These are phyloP conservation scores for Lutraria lutraria DNA, from an alignment of 2,888 invertebrate species.

Conservation along the genomic window DNA sequence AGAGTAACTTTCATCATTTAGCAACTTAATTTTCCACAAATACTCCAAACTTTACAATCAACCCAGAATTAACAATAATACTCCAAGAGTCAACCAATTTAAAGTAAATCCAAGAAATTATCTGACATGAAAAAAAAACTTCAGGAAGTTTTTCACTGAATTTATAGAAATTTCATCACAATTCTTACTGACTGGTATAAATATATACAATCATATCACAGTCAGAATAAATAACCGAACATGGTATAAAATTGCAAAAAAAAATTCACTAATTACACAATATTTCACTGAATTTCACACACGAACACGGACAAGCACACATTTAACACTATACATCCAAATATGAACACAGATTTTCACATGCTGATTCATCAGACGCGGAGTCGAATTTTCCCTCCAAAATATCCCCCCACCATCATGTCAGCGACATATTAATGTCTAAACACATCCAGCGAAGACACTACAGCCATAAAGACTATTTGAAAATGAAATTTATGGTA, in stretches of 20 bases:
- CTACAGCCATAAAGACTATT: background rate
- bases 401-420: background rate
- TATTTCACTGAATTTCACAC: background rate
- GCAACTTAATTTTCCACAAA: too few species aligned
- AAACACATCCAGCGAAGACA: background rate
- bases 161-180: too few species aligned
- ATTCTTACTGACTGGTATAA: too few species aligned
- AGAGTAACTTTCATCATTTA: too few species aligned
- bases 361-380: constrained; percentile 5
- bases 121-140: too few species aligned
- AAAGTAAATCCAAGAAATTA: too few species aligned
- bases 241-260: background rate
- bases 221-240: too few species aligned
- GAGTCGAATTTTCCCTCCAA: constrained; percentile 1
- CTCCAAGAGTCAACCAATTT: too few species aligned
- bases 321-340: background rate
- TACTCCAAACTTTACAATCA: too few species aligned
- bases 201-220: too few species aligned
- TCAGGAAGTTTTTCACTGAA: too few species aligned
- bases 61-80: too few species aligned
- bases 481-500: constrained; percentile 9
- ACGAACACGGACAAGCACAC: background rate
- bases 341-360: background rate
- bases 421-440: background rate
- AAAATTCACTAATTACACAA: background rate